Conservation (phyloP, 2,113 vertebrate species). For the Alethe castanea region DNA sequence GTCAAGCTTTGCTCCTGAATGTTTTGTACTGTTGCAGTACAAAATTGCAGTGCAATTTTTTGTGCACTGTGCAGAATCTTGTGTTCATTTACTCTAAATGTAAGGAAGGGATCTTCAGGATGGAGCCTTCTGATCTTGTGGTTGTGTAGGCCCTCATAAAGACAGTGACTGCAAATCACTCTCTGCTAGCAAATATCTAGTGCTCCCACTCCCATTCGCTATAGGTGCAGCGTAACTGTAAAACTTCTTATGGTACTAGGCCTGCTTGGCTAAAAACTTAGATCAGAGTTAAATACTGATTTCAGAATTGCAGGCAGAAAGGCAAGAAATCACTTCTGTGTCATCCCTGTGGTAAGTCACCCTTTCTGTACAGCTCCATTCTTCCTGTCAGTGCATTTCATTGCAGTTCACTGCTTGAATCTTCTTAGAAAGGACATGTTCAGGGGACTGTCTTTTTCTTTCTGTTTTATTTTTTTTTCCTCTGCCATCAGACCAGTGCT, state of each 20-base stretch:
- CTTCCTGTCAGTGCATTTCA: neutral
- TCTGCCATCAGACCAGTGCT: neutral
- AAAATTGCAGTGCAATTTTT: neutral
- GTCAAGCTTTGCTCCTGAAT: neutral
- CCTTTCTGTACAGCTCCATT: neutral
- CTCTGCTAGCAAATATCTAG: neutral
- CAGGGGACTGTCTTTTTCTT: neutral
- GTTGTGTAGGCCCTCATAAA: neutral
- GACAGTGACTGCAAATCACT: neutral
- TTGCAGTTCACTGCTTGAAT: neutral
- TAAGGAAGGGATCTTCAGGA: neutral
- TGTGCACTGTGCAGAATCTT: neutral
- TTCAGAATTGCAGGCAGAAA: neutral
- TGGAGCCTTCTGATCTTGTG: neutral
- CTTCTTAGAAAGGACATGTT: neutral
- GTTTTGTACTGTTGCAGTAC: neutral
- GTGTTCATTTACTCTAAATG: neutral
- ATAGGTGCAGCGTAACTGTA: neutral
- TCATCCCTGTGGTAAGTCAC: neutral
- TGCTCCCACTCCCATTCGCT: neutral
- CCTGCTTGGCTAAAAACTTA: neutral
- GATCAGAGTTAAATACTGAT: neutral
- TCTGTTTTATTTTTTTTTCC: neutral
- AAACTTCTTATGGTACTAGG: neutral
- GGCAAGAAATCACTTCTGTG: neutral